Evolutionary conservation across 2,113 vertebrate genomes (phyloP).

Genomic region (Apus apus): DNA sequence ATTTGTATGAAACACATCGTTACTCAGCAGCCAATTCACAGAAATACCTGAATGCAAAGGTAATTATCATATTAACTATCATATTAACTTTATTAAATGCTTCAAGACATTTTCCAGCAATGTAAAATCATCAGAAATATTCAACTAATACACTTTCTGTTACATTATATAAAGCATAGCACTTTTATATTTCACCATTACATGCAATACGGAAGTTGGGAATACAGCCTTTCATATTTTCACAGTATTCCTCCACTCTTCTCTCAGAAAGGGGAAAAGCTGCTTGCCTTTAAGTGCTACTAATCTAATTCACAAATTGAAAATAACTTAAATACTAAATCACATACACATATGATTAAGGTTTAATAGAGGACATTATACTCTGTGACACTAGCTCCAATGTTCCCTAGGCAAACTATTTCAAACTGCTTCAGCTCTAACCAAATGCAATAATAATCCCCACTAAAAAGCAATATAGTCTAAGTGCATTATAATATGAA

Average conservation of each 20-base stretch:
- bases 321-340: constrained; percentile 3
- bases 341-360: not conserved
- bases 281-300: not conserved
- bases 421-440: not conserved
- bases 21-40: constrained; percentile 32
- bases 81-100: constrained; percentile 4
- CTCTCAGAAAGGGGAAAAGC: constrained; percentile 13
- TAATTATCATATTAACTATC: not conserved
- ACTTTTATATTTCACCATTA: not conserved
- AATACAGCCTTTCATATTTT: not conserved
- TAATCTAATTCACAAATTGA: not conserved
- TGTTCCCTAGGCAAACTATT: not conserved
- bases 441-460: not conserved
- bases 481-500: not conserved
- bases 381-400: not conserved
- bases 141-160: not conserved
- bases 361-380: not conserved
- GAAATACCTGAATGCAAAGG: constrained; percentile 26
- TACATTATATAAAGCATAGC: not conserved
- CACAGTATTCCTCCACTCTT: not conserved
- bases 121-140: not conserved
- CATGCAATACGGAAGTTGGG: not conserved
- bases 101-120: not conserved
- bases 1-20: not conserved
- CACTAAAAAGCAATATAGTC: not conserved